phyloP scores from a whole-genome alignment of 1,140 invertebrate genomes.

The Habropoda laboriosa region DNA sequence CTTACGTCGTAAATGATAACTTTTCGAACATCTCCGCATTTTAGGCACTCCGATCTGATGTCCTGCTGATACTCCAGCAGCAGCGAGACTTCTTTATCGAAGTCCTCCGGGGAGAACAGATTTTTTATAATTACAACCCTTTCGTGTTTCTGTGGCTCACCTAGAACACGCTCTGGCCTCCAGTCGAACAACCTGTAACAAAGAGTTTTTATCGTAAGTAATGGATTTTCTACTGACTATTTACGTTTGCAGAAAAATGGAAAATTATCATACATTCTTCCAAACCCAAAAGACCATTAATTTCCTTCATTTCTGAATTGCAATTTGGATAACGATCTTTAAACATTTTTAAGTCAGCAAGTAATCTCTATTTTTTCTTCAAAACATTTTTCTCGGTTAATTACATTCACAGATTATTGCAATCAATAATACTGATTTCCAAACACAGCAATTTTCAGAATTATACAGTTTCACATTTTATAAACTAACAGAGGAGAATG shows the following conservation, averaged over 20 bases:
- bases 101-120: constrained; percentile 94
- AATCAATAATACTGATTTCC: no score
- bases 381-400: no score
- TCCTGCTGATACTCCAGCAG: constrained; percentile 96
- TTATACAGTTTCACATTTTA: no score
- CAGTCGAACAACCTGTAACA: constrained; percentile 93
- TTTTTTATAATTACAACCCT: constrained; percentile 97
- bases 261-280: background rate
- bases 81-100: constrained; percentile 93
- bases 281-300: no score
- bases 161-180: constrained; percentile 94
- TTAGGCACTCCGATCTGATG: constrained; percentile 92
- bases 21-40: constrained; percentile 96
- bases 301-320: no score
- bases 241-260: background rate
- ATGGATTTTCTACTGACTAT: background rate
- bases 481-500: no score
- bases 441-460: no score
- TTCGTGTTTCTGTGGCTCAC: constrained; percentile 93
- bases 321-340: no score
- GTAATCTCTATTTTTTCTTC: no score
- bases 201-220: background rate
- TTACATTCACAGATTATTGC: no score
- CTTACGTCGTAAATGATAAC: constrained; percentile 96
- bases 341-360: no score